These are phyloP conservation scores for Chymomyza costata DNA, from an alignment of 1,140 invertebrate species.

Conservation along the genomic window DNA sequence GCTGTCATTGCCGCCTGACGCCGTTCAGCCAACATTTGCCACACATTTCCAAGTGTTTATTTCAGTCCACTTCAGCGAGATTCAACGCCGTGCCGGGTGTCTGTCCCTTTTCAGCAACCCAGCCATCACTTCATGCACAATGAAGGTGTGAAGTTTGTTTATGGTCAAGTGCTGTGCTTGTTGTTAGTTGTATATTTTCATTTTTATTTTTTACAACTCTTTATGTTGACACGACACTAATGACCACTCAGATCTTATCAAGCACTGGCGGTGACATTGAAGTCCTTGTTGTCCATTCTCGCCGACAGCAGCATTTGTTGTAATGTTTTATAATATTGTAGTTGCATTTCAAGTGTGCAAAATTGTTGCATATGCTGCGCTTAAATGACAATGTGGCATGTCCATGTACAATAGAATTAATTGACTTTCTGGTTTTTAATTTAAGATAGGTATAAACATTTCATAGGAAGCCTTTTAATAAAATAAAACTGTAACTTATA, in stretches of 20 bases:
- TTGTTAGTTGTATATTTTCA: constrained; percentile 19
- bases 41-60: constrained; percentile 61
- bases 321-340: too few relatives aligned
- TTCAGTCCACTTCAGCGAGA: constrained; percentile 57
- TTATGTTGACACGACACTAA: constrained; percentile 62
- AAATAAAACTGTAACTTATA: too few relatives aligned
- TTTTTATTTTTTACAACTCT: constrained; percentile 13
- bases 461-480: too few relatives aligned
- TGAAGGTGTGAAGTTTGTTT: constrained; percentile 71
- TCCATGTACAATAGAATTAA: too few relatives aligned
- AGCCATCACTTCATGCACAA: constrained; percentile 29
- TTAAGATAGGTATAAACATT: too few relatives aligned
- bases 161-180: constrained; percentile 63
- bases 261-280: constrained; percentile 14
- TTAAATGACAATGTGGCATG: constrained; percentile 30
- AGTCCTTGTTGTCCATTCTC: neutral
- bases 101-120: neutral
- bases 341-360: constrained; percentile 32
- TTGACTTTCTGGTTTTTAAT: too few relatives aligned
- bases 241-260: constrained; percentile 67
- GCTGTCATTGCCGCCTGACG: neutral
- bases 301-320: too few relatives aligned
- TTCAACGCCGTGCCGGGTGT: too few relatives aligned
- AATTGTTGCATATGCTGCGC: constrained; percentile 36
- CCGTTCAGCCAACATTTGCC: constrained; percentile 13